These are phyloP conservation scores for Xylophagus ater DNA, from an alignment of 2,888 invertebrate species.

Conservation along the genomic window DNA sequence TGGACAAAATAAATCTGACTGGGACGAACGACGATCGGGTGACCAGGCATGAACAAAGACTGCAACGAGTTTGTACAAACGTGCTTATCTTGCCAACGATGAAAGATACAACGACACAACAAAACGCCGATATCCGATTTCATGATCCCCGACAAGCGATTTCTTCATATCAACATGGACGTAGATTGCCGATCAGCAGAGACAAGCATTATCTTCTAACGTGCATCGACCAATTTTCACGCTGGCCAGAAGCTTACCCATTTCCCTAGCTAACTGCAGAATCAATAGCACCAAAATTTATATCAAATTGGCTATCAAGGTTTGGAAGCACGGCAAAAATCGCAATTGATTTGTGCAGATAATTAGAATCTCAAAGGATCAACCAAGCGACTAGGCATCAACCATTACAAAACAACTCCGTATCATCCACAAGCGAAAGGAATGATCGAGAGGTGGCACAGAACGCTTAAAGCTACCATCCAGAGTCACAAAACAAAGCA, in stretches of 20 bases:
- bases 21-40: slow-evolving; percentile 1
- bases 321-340: slow-evolving; percentile 11
- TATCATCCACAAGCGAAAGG: slow-evolving; percentile 8
- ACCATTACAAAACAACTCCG: slow-evolving; percentile 2
- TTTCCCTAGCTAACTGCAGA: slow-evolving; percentile 11
- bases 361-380: slow-evolving; percentile 5
- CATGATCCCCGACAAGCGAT: slow-evolving; percentile 3
- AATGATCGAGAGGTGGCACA: slow-evolving; percentile 8
- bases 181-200: no score
- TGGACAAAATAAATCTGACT: no score
- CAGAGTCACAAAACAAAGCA: slow-evolving; percentile 4
- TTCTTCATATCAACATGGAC: not conserved
- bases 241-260: slow-evolving; percentile 5
- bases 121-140: not conserved
- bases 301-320: slow-evolving; percentile 11
- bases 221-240: no score
- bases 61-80: slow-evolving; percentile 6
- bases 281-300: slow-evolving; percentile 17
- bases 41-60: slow-evolving; percentile 7
- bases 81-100: slow-evolving; percentile 11
- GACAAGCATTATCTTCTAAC: no score
- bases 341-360: slow-evolving; percentile 11
- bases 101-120: slow-evolving; percentile 11
- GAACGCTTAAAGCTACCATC: slow-evolving; percentile 3
- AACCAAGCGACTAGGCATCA: slow-evolving; percentile 1